phyloP scores from a whole-genome alignment of 2,797 vertebrate species.

The Mycteria americana region DNA sequence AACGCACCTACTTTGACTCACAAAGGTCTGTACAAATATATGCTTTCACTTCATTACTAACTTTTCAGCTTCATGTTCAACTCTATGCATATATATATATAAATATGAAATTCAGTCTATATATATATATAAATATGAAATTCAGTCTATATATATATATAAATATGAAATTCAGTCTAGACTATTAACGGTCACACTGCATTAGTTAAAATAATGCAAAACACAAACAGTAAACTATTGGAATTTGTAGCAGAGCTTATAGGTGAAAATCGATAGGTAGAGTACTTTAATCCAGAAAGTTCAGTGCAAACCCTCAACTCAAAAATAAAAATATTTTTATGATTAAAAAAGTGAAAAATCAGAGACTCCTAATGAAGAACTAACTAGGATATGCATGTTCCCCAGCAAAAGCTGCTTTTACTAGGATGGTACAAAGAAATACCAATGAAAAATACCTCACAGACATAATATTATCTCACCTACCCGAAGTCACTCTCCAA shows the following conservation, averaged over 20 bases:
- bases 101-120: not conserved
- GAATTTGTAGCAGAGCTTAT: not conserved
- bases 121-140: not conserved
- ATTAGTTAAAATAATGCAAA: not conserved
- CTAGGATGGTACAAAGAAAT: not conserved
- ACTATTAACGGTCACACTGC: not conserved
- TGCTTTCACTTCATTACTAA: not conserved
- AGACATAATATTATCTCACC: not conserved
- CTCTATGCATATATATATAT: no score
- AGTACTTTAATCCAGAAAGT: not conserved
- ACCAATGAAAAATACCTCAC: not conserved
- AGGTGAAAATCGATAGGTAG: not conserved
- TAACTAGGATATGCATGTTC: not conserved
- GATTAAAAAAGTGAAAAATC: not conserved
- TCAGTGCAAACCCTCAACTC: not conserved
- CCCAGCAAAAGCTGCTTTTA: not conserved
- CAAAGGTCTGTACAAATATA: not conserved
- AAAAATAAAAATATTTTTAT: not conserved
- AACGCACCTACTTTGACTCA: not conserved
- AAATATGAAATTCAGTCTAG: not conserved
- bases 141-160: not conserved
- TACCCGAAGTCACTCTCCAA: not conserved
- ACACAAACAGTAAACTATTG: not conserved
- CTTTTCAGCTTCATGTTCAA: not conserved
- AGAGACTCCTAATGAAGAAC: not conserved